A percentile compares a stretch with the other conserved stretches of the same genome.
These are phyloP conservation scores for Luperina nickerlii DNA, from an alignment of 2,888 invertebrate genomes.

Conservation along the genomic window DNA sequence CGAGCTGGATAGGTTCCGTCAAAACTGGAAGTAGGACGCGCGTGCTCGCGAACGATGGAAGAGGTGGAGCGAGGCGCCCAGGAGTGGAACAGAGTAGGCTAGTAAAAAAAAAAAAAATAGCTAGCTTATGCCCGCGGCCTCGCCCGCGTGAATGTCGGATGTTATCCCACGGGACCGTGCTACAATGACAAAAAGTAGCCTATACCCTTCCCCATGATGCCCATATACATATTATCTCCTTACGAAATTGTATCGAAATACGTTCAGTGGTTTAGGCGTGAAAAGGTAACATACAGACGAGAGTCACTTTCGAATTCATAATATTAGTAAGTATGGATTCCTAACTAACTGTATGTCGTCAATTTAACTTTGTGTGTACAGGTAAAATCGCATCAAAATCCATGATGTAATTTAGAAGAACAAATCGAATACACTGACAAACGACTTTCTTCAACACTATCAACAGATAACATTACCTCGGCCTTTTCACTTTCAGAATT, in stretches of 20 bases:
- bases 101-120: not conserved
- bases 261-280: too few relatives aligned
- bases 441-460: not conserved
- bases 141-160: too few relatives aligned
- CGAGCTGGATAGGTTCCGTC: too few relatives aligned
- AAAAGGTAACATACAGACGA: not conserved
- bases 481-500: slow-evolving; percentile 3
- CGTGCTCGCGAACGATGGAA: too few relatives aligned
- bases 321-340: not conserved
- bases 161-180: too few relatives aligned
- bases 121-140: not conserved
- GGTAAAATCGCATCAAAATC: not conserved
- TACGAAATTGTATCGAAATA: too few relatives aligned
- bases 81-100: too few relatives aligned
- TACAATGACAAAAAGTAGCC: too few relatives aligned
- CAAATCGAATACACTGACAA: not conserved
- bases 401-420: not conserved
- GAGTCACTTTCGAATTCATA: not conserved
- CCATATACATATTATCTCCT: too few relatives aligned
- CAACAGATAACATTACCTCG: not conserved
- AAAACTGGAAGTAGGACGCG: too few relatives aligned
- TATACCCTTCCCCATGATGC: too few relatives aligned
- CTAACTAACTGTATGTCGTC: not conserved
- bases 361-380: not conserved
- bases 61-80: too few relatives aligned